phyloP scores from a whole-genome alignment of 2,888 invertebrate species.

The Colostygia pectinataria region DNA sequence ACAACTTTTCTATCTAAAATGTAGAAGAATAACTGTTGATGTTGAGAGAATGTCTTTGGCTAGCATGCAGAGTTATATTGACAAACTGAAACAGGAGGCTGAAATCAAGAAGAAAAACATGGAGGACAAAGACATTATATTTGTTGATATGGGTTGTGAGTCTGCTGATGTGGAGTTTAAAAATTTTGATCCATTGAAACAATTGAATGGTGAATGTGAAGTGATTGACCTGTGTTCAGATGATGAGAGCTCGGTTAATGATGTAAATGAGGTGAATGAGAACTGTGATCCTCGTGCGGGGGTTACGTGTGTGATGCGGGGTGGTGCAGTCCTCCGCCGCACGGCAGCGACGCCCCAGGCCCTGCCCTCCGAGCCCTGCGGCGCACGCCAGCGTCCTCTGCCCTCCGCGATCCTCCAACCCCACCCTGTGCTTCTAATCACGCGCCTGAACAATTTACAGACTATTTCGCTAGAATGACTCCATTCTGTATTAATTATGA shows the following conservation, averaged over 20 bases:
- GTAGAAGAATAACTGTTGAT: constrained; percentile 73
- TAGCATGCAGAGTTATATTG: constrained; percentile 69
- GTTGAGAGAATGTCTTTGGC: constrained; percentile 67
- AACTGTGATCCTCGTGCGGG: constrained; percentile 73
- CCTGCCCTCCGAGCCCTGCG: constrained; percentile 69
- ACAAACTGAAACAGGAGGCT: constrained; percentile 57
- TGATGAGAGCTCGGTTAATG: constrained; percentile 79
- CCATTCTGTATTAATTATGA: constrained; percentile 54
- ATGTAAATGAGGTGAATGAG: constrained; percentile 61
- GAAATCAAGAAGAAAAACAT: constrained; percentile 41
- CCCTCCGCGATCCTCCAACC: constrained; percentile 65
- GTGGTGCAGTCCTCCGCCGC: constrained; percentile 65
- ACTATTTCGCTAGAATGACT: constrained; percentile 77
- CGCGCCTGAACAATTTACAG: constrained; percentile 74
- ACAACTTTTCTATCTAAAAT: constrained; percentile 78
- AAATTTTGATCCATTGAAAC: constrained; percentile 60
- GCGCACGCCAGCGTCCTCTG: constrained; percentile 70
- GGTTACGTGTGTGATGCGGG: constrained; percentile 68
- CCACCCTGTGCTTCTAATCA: constrained; percentile 71
- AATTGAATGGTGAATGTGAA: constrained; percentile 70
- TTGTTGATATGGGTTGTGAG: constrained; percentile 64
- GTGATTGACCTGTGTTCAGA: constrained; percentile 88
- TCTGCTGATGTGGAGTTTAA: constrained; percentile 51
- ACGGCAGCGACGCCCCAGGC: constrained; percentile 68
- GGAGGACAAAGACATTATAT: constrained; percentile 71